These are phyloP conservation scores for Amblyteles armatorius DNA, from an alignment of 2,888 invertebrate species.

Conservation along the genomic window DNA sequence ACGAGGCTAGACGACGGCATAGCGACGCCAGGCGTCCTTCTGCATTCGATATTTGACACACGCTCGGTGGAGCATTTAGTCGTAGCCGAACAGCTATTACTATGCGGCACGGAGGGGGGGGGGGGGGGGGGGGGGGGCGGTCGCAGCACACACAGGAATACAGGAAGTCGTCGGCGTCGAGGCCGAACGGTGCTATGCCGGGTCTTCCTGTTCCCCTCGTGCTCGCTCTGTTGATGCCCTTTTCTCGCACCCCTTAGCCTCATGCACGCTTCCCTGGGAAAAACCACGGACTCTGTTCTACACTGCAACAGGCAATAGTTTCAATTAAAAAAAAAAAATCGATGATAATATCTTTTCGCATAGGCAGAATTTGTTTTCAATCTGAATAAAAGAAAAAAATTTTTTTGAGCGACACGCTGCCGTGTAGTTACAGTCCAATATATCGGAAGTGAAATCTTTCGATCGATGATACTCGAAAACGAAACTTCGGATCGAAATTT, in stretches of 20 bases:
- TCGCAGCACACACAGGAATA: constrained; percentile 8
- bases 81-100: constrained; percentile 36
- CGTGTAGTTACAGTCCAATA: not conserved
- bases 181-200: constrained; percentile 59
- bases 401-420: no score
- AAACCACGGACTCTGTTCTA: not conserved
- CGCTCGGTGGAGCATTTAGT: constrained; percentile 37
- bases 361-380: no score
- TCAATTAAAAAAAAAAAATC: constrained; percentile 14
- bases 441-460: not conserved
- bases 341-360: constrained; percentile 39
- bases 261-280: constrained; percentile 65
- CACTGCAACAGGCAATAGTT: not conserved
- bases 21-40: constrained; percentile 58
- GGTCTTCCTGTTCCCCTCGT: constrained; percentile 54
- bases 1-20: constrained; percentile 54
- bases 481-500: no score
- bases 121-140: constrained; percentile 7
- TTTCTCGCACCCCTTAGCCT: constrained; percentile 59
- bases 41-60: constrained; percentile 54
- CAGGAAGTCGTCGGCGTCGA: constrained; percentile 65
- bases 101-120: constrained; percentile 19
- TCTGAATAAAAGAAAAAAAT: no score
- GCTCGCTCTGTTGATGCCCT: constrained; percentile 60
- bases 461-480: not conserved